Evolutionary conservation across 2,797 vertebrate species (phyloP).

Genomic region (Pempheris klunzingeri): DNA sequence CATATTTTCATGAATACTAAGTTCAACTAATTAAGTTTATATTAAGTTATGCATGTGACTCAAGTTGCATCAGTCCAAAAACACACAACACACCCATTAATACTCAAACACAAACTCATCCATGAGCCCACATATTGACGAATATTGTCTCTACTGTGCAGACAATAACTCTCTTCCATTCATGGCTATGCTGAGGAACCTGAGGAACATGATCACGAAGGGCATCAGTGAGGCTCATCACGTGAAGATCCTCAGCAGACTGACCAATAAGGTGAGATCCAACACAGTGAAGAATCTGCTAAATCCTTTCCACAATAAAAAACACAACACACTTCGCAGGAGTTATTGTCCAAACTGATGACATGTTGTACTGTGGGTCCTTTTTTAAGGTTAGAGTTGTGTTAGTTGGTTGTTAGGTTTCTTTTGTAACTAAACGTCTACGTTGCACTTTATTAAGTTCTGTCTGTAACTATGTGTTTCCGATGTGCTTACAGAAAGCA

Average conservation of each 20-base stretch:
- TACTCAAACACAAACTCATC: neutral
- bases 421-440: neutral
- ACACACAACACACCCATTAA: neutral
- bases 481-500: slow-evolving; percentile 79
- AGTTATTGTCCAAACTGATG: neutral
- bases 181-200: slow-evolving; percentile 94
- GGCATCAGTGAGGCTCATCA: slow-evolving; percentile 90
- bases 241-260: slow-evolving; percentile 81
- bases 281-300: neutral
- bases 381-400: too few relatives aligned
- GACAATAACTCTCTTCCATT: slow-evolving; percentile 90
- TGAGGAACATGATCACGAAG: slow-evolving; percentile 88
- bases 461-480: neutral
- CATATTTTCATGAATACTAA: too few relatives aligned
- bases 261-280: slow-evolving; percentile 85
- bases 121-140: neutral
- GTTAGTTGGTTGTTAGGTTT: neutral
- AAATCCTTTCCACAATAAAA: neutral
- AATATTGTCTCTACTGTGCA: slow-evolving; percentile 58
- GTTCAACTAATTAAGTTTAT: neutral
- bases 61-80: neutral
- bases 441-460: neutral
- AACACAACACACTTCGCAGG: neutral
- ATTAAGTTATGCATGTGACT: neutral
- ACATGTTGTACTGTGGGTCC: too few relatives aligned